Evolutionary conservation across 2,797 vertebrate species (phyloP), one percentile per base, ranked within the genome.

Genomic region (Okamejei kenojei): DNA sequence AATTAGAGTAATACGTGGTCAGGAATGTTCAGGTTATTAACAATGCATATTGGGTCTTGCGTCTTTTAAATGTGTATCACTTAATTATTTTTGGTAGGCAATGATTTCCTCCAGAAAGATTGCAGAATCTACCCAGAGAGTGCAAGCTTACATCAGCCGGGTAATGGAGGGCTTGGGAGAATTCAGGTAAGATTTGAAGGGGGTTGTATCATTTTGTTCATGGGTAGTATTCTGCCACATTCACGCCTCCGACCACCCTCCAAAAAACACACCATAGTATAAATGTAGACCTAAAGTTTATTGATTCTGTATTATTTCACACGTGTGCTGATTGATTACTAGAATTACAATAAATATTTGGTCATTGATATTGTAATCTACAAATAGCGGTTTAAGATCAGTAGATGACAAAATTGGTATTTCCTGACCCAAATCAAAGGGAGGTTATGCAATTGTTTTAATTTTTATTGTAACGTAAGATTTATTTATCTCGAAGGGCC

Each of bases 31-130:
- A 15, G 63, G 17, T 86, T 29, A 65, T 86, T 15, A n/a, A 15
- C 58, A 78, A n/a, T 78, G n/a, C 29, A 21, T 65, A 61, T 61
- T 65, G 58, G 65, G 58, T 5, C 29, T 17, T 7, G 26, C n/a
- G n/a, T 7, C 2, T n/a, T 88, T 68, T 54, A 54, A 35, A 88
- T 88, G n/a, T 88, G 63, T 21, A 21, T 68, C 26, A 11, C 68
- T 88, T 32, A 88, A 65, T 61, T 94, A 95, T 95, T 95, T 93
- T 77, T 94, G 93, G 73, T 95, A 98, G 97, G 97, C 97, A 81
- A 98, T 98, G 97, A 97, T 98, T 94, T 95, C 97, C 94, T 98
- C 97, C 95, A 96, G 97, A 95, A 97, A 97, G 95, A 97, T 98
- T 93, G 96, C 97, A 90, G 97, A 98, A 95, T 97, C 97, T 29